Evolutionary conservation across 2,113 vertebrate genomes (phyloP), one percentile per base, ranked within the genome.

Genomic region (Campylomormyrus tamandua): DNA sequence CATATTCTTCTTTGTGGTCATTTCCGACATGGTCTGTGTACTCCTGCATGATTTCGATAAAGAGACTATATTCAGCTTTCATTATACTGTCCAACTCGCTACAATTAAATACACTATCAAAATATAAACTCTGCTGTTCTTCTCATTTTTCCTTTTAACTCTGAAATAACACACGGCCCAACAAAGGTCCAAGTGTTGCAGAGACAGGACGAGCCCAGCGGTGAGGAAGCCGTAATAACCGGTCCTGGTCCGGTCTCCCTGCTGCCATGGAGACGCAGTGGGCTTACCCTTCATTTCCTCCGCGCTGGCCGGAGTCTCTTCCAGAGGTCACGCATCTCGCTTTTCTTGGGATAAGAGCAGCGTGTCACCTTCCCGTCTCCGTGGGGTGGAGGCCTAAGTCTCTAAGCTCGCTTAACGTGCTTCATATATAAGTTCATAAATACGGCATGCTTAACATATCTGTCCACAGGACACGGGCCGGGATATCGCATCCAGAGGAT

Each of bases 381-480:
- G 35, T 39, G 21, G 87, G 53, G 9, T 42, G 11, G 53, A 66
- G 53, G 21, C 56, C 39, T 13, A 4, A 17, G 2, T 45, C 17
- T 66, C 17, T 35, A 45, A 45, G 58, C 8, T 88, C 39, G 53
- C 87, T 66, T 66, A 88, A 62, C 31, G 35, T 21, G 19, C 39
- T 27, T 62, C 52, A 62, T 45, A 88, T 62, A 62, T 96, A 96
- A 95, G 50, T 87, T 87, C 49, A 17, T 53, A 53, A 87, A 56
- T 56, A 96, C 96, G 96, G 96, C 96, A 96, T 95, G 96, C 96
- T 96, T 96, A 96, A 97, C 96, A 96, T 95, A 96, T 96, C 96
- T 96, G 96, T 95, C 96, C 96, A 96, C 96, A 95, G 95, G 95
- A 96, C 96, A 95, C 95, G 95, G 95, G 96, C 96, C 95, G 90